Evolutionary conservation across 2,797 vertebrate species (phyloP), one percentile per base, ranked within the genome.

Genomic region (Otus scops): DNA sequence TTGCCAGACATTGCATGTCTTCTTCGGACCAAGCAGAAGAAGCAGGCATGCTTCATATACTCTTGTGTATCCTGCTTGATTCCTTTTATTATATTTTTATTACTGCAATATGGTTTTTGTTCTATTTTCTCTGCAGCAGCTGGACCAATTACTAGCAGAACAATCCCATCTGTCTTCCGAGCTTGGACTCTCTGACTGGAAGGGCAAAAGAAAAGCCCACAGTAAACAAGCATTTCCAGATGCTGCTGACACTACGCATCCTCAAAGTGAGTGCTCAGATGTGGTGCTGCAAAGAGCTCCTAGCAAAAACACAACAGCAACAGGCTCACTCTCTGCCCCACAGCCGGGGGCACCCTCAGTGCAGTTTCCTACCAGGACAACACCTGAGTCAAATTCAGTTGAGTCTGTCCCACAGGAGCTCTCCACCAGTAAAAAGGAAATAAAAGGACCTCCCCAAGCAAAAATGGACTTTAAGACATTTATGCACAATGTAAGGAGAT

Each of bases 61-160:
- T 89, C 88, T 64, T 69, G 81, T 91, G 75, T 89, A 85, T 80
- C 53, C 69, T 89, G 56, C 85, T 85, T 94, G 84, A 91, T 94
- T 85, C 64, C 41, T 94, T 96, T 94, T 83, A 83, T 96, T 93
- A 89, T 92, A 85, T 87, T 95, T 94, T 96, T 95, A 96, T 93
- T 92, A 82, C 64, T 75, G 53, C 82, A 94, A 81, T 73, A 63
- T 92, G 68, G n/a, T 81, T 94, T 91, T 90, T 56, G 50, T 32
- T 89, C 75, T 50, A 87, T 53, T 96, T 97, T 92, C 77, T 89
- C 95, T 96, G 59, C 69, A 98, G 97, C 97, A 98, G 81, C 93
- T 98, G 93, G 95, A 98, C 75, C 89, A 96, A 36, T 96, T 98
- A 83, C 76, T 93, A 51, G 88, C 71, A 59, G 96, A 98, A 73